Percentiles rank a stretch among this genome's conserved stretches.
Evolutionary conservation across 2,797 vertebrate species (phyloP).

Genomic region (Oreortyx pictus): DNA sequence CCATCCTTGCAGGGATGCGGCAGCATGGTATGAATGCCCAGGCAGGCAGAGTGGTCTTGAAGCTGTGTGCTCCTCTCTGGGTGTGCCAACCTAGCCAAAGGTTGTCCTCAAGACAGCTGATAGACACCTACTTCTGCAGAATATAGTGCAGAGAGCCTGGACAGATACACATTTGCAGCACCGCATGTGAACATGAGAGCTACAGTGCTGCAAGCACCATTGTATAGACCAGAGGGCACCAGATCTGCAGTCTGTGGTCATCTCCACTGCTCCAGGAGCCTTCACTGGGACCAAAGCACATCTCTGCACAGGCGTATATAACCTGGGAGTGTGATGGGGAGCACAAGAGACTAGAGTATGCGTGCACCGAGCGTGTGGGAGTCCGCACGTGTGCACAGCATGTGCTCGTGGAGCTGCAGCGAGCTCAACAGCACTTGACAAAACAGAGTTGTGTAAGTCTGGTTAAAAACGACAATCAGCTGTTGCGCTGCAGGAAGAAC

Average conservation of each 20-base stretch:
- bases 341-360: background rate
- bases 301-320: background rate
- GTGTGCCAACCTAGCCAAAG: background rate
- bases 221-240: background rate
- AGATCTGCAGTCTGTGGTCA: accelerated
- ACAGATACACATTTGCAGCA: accelerated
- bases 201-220: background rate
- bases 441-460: background rate
- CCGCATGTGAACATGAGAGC: accelerated
- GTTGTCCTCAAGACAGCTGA: background rate
- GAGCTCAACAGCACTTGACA: background rate
- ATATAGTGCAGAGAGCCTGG: background rate
- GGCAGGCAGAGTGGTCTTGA: background rate
- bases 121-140: background rate
- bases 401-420: slow-evolving; percentile 1
- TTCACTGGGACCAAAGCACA: accelerated
- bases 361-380: background rate
- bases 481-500: slow-evolving; percentile 7
- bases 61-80: background rate
- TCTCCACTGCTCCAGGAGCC: background rate
- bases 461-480: slow-evolving; percentile 24
- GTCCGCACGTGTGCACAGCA: slow-evolving; percentile 48
- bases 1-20: background rate
- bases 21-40: background rate
- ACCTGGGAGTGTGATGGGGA: background rate